Base-by-base conservation (phyloP, 2,888 invertebrate species). In the Ochropacha duplaris region DNA sequence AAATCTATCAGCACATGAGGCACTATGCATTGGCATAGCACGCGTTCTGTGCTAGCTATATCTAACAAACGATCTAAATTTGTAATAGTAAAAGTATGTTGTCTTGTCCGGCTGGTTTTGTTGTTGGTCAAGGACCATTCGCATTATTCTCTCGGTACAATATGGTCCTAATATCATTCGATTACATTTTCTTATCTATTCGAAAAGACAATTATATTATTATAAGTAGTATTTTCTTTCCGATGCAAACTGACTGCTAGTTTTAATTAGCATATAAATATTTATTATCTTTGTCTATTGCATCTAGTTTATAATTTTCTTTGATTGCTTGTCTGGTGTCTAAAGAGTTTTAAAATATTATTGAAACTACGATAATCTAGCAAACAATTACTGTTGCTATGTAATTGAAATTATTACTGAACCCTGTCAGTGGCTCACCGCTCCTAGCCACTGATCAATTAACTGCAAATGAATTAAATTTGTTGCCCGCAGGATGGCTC, bases 121-220 rank as follows among this genome's bases (percentile, higher is more conserved):
- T 70, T 79, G 70, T 78, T 79, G 81, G 86, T 87, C 89, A 90
- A 89, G 89, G 89, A 84, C 86, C 76, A 79, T 74, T 66, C 65
- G 74, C 83, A 31, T 85, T 86, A 83, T 83, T 82, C 81, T 77
- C 70, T 65, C 61, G 66, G 59, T 60, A 59, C 59, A 57, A 65
- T 64, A 71, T 69, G 64, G 69, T 63, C 69, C 71, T 66, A 72
- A 71, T 76, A 75, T 75, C 72, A 65, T 65, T 64, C 63, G 63
- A 59, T 52, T 52, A 31, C 52, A 4, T 22, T 31, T 5, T 61
- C 66, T 65, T 74, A 68, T 68, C 64, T 69, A 69, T 36, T n/a
- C 6, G 5, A 6, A 31, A 31, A 61, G 49, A 55, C 34, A 39
- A n/a, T 16, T 6, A 2, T 5, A 1, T 11, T 11, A 31, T 31